A percentile compares a stretch with the other conserved stretches of the same genome.
These are phyloP conservation scores for Troides oblongomaculatus DNA, from an alignment of 2,888 invertebrate genomes.

Conservation along the genomic window DNA sequence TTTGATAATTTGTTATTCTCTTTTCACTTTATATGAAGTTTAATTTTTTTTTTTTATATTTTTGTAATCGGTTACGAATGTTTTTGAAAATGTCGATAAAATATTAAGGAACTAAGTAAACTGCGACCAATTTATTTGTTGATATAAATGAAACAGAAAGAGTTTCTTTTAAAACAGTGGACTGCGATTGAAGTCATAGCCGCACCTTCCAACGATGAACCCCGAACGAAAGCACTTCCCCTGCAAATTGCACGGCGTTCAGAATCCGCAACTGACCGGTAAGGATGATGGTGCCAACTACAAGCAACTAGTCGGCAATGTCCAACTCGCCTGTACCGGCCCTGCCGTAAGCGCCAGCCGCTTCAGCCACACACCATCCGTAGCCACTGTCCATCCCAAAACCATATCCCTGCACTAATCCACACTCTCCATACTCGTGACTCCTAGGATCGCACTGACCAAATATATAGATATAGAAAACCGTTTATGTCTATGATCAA, in stretches of 20 bases:
- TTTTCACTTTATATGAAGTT: too few relatives aligned
- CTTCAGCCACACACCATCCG: constrained; percentile 3
- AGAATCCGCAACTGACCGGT: constrained; percentile 21
- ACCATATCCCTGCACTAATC: too few relatives aligned
- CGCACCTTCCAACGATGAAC: constrained; percentile 14
- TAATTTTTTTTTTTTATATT: too few relatives aligned
- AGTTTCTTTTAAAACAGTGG: not conserved
- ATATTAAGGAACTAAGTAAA: too few relatives aligned
- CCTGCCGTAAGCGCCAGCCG: constrained; percentile 16
- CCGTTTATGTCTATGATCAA: too few relatives aligned
- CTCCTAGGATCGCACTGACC: constrained; percentile 1
- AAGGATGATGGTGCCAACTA: constrained; percentile 17
- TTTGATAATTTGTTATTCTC: too few relatives aligned
- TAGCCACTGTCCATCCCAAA: not conserved
- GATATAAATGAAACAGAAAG: too few relatives aligned
- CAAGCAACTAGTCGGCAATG: constrained; percentile 19
- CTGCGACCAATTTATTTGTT: too few relatives aligned
- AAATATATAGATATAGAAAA: not conserved
- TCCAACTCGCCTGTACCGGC: constrained; percentile 22
- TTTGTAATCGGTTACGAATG: too few relatives aligned
- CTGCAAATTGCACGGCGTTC: constrained; percentile 22
- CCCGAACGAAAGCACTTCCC: constrained; percentile 17
- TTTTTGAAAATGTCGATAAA: too few relatives aligned
- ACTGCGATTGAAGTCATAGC: constrained; percentile 16
- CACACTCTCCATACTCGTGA: not conserved